phyloP scores from a whole-genome alignment of 2,888 invertebrate genomes.

The Xestia xanthographa region DNA sequence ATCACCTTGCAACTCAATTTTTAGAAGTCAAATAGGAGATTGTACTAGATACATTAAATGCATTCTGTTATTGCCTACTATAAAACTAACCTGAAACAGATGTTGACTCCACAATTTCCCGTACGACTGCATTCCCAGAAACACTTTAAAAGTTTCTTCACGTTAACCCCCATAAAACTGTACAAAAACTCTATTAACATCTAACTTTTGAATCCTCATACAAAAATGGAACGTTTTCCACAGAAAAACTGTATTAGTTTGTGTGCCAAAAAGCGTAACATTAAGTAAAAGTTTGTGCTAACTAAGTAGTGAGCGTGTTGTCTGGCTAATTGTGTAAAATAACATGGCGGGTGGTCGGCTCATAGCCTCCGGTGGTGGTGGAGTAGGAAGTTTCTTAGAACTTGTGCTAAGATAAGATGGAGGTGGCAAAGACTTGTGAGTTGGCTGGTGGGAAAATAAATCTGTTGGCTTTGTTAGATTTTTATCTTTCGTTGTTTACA shows the following conservation, averaged over 20 bases:
- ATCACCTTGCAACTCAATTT: background rate
- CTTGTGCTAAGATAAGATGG: constrained; percentile 70
- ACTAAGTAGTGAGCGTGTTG: constrained; percentile 52
- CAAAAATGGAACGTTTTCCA: constrained; percentile 32
- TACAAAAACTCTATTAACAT: constrained; percentile 36
- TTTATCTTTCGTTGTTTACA: constrained; percentile 3
- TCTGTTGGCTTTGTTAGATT: constrained; percentile 23
- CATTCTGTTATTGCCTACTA: too few species aligned
- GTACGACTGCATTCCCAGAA: constrained; percentile 22
- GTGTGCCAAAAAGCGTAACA: constrained; percentile 58
- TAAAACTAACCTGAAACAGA: background rate
- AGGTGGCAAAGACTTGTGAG: constrained; percentile 26
- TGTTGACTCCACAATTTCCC: constrained; percentile 1
- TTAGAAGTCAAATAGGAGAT: too few species aligned
- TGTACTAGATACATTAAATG: background rate
- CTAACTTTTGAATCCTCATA: constrained; percentile 34
- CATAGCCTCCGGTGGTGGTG: constrained; percentile 74
- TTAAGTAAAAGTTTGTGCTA: constrained; percentile 44
- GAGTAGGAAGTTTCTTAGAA: constrained; percentile 75
- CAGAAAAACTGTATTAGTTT: constrained; percentile 45
- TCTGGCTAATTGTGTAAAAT: constrained; percentile 80
- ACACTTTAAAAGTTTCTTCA: constrained; percentile 28
- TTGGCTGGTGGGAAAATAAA: constrained; percentile 25
- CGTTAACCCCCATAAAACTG: background rate
- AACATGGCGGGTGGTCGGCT: constrained; percentile 79